Base-by-base conservation (phyloP, 2,888 invertebrate species). In the Petrolisthes cinctipes region DNA sequence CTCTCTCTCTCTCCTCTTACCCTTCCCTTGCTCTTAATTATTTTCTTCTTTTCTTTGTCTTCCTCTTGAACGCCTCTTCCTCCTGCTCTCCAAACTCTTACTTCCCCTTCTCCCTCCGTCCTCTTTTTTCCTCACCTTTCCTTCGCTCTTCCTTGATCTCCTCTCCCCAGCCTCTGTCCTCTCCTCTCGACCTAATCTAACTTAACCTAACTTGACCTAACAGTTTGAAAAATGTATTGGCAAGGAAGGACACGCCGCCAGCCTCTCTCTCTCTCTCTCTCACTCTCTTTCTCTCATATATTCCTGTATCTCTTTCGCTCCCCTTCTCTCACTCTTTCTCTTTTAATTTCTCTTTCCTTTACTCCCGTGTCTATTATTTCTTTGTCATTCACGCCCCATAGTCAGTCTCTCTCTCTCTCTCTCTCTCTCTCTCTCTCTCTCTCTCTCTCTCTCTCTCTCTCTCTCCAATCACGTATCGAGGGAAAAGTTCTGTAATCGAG, bases 401-500 rank as follows among this genome's bases (percentile, higher is more conserved):
- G 14, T 76, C 75, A 23, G 23, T 76, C 37, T 76, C 11, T 23
- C 75, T 37, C 75, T 76, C 23, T n/a, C 11, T 73, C 20, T n/a
- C 73, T 73, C 73, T n/a, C 20, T 17, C 20, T 73, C 73, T 73
- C 73, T 73, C 20, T 73, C 20, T 17, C 73, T n/a, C 73, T 73
- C 73, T n/a, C 73, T 73, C n/a, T n/a, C 73, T 73, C 73, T 73
- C n/a, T 73, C 73, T 73, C 37, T 37, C n/a, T n/a, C n/a, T n/a
- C n/a, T n/a, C n/a, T n/a, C 7, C 17, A 11, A 37, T 37, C 37
- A 37, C 37, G 37, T 37, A 37, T 37, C 37, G 37, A 37, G 37
- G 37, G 37, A 37, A 37, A 37, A 37, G 37, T 37, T 37, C 1
- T 37, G 37, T 37, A 37, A 37, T 37, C 37, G 37, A 37, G 37